Base-by-base conservation (phyloP, 2,888 invertebrate genomes). In the Lottia gigantea region DNA sequence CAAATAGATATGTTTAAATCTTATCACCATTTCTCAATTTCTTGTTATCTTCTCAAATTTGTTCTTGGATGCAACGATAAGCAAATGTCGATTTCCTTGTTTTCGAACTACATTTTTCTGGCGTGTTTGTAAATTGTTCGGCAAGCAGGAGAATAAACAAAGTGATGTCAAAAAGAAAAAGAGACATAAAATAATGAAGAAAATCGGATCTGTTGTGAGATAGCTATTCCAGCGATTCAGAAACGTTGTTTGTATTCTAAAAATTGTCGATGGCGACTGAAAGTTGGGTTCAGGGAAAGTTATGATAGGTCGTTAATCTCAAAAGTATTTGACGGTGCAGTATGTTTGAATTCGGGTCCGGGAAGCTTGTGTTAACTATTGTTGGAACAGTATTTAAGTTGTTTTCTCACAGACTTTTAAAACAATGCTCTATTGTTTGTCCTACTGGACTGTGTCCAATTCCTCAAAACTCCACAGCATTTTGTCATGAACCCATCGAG, bases 391-490 rank as follows among this genome's bases (percentile, higher is more conserved):
- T 23, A 55, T 55, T 55, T 55, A 55, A 55, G 55, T 12, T 62
- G 68, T 68, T 62, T 68, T 68, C 68, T 68, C 68, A 64, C 49
- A 64, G 64, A 64, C 46, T 68, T 67, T 64, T 68, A 68, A 68
- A 68, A 68, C 68, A 68, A 68, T 63, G 68, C 49, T 31, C 26
- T 64, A 47, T 31, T 68, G 68, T 68, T 64, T 68, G 63, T 16
- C 40, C 4, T 23, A 46, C 49, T 68, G 63, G 68, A 46, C 49
- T 46, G 15, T 40, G 64, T 64, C 64, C 68, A 64, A 63, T 62
- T 63, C 49, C 23, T 40, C 40, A 61, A 67, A 55, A 40, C 55
- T 49, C 55, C 55, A 26, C 61, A 49, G 67, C 67, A 67, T 67
- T 67, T 55, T 67, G 67, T 67, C 67, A 67, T 67, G 67, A 55